Percentiles rank a stretch among this genome's conserved stretches.
Conservation (phyloP, 53 echinoderm and acorn worm genomes). For the Echinometra lucunter region DNA sequence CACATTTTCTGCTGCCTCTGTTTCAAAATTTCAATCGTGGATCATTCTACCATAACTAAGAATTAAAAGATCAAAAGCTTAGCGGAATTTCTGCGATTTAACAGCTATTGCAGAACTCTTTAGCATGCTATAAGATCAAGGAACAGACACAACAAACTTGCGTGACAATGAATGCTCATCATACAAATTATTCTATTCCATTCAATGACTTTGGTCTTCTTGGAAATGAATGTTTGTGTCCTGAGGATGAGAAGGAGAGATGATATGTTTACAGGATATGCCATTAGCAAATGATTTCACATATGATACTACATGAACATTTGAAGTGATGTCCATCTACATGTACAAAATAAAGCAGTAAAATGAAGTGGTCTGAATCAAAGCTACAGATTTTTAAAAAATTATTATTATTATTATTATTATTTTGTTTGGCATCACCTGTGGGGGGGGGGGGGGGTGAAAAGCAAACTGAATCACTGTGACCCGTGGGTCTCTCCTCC, state of each 20-base stretch:
- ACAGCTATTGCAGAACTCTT: not conserved
- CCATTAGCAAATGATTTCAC: not conserved
- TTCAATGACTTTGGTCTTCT: not conserved
- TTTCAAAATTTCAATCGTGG: not conserved
- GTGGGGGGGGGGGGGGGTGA: no score
- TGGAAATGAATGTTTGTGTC: not conserved
- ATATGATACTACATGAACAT: no score
- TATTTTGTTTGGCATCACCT: no score
- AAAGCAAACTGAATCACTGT: no score
- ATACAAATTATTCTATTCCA: not conserved
- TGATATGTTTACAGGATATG: not conserved
- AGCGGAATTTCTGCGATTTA: not conserved
- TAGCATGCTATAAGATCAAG: slow-evolving; percentile 11
- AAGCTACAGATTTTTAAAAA: no score
- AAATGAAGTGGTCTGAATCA: not conserved
- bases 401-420: no score
- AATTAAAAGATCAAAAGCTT: not conserved
- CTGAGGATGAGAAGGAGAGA: not conserved
- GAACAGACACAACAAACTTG: not conserved
- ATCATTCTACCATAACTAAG: not conserved
- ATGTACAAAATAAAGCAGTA: not conserved
- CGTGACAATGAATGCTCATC: slow-evolving; percentile 12
- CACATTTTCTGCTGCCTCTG: not conserved
- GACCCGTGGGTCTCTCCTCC: no score
- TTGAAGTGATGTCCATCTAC: not conserved